phyloP scores from a whole-genome alignment of 2,797 vertebrate species.

The Loris lydekkerianus region DNA sequence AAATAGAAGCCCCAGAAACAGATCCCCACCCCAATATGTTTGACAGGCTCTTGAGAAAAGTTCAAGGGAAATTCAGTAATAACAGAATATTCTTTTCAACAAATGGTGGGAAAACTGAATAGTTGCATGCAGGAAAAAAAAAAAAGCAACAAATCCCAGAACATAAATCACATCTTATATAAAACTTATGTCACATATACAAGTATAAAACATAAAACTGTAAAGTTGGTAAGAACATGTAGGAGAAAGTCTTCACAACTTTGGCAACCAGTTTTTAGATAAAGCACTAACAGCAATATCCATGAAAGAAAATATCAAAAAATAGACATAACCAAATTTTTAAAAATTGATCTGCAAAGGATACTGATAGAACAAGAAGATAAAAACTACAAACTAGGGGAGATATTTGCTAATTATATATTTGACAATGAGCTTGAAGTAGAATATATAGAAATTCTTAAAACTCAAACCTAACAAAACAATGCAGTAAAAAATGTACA shows the following conservation, averaged over 20 bases:
- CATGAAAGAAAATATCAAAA: not conserved
- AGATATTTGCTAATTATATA: not conserved
- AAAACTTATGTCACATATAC: not conserved
- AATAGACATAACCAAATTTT: not conserved
- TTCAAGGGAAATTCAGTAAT: not conserved
- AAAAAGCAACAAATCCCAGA: not conserved
- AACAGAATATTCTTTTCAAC: not conserved
- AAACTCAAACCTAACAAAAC: not conserved
- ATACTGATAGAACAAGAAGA: not conserved
- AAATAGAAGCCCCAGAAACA: not conserved
- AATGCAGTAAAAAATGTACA: not conserved
- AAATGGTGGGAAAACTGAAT: not conserved
- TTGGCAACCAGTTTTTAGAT: not conserved
- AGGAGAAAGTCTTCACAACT: not conserved
- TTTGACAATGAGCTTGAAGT: not conserved
- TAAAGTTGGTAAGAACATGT: not conserved
- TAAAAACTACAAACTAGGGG: not conserved
- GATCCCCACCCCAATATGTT: not conserved
- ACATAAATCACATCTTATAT: not conserved
- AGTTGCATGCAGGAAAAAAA: not conserved
- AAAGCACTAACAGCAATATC: not conserved
- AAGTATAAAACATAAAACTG: not conserved
- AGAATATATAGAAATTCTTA: not conserved
- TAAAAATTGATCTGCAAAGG: not conserved
- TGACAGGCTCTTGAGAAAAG: not conserved